Evolutionary conservation across 2,888 invertebrate genomes (phyloP).

Genomic region (Drosophila conformis): DNA sequence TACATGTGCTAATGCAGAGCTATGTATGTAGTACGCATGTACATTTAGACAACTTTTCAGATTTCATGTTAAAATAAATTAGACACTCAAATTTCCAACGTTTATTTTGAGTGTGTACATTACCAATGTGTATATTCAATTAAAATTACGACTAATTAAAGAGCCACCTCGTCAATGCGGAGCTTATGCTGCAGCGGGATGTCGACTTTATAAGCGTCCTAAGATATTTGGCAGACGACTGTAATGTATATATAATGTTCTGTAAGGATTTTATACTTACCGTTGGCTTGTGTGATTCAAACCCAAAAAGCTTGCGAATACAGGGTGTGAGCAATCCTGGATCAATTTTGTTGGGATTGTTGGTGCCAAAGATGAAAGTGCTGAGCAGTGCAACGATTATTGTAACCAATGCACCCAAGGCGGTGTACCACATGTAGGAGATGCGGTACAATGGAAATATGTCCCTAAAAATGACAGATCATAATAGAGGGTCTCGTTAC

Average conservation of each 20-base stretch:
- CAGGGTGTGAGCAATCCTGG: constrained; percentile 88
- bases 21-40: neutral
- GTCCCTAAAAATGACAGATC: constrained; percentile 63
- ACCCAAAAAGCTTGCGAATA: constrained; percentile 73
- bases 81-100: neutral
- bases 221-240: neutral
- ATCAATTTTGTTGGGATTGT: constrained; percentile 87
- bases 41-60: neutral
- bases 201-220: constrained; percentile 70
- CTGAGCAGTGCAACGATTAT: constrained; percentile 85
- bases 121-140: neutral
- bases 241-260: neutral
- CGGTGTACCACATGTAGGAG: constrained; percentile 93
- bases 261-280: constrained; percentile 18
- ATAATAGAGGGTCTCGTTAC: neutral
- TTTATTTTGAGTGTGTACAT: neutral
- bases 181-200: constrained; percentile 72
- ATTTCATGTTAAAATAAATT: neutral
- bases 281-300: constrained; percentile 24
- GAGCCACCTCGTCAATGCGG: constrained; percentile 74
- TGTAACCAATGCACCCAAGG: constrained; percentile 87
- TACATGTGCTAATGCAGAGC: neutral
- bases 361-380: constrained; percentile 83
- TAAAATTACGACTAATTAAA: constrained; percentile 45
- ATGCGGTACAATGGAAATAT: constrained; percentile 87